A percentile compares a stretch with the other conserved stretches of the same genome.
phyloP scores from a whole-genome alignment of 1,140 invertebrate genomes.

The Araneus ventricosus region DNA sequence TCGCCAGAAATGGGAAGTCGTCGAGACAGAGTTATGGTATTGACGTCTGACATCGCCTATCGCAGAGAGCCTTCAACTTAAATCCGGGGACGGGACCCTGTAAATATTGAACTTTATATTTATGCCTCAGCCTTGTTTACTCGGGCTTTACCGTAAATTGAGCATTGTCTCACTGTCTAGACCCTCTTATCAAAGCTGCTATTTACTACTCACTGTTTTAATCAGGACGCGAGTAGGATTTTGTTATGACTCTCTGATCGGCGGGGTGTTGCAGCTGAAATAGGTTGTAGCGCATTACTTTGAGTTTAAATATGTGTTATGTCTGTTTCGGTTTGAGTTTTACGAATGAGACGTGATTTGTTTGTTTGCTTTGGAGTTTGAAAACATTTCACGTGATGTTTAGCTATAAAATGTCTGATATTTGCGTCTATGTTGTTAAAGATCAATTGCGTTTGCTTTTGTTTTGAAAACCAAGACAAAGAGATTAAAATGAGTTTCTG shows the following conservation, averaged over 20 bases:
- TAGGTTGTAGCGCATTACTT: not conserved
- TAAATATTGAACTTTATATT: not conserved
- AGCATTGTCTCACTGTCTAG: not conserved
- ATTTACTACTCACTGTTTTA: not conserved
- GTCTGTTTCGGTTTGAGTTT: not conserved
- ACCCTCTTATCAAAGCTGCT: not conserved
- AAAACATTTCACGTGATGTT: too few relatives aligned
- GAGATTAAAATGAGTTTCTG: too few relatives aligned
- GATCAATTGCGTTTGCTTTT: too few relatives aligned
- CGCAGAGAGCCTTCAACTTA: not conserved
- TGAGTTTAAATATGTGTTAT: too few relatives aligned
- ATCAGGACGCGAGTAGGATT: not conserved
- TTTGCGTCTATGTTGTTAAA: too few relatives aligned
- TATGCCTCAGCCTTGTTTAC: not conserved
- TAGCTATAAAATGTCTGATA: too few relatives aligned
- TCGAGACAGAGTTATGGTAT: slow-evolving; percentile 29
- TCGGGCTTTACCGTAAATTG: not conserved
- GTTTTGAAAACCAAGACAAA: too few relatives aligned
- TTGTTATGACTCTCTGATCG: not conserved
- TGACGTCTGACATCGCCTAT: not conserved
- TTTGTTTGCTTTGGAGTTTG: not conserved
- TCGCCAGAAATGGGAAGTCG: not conserved
- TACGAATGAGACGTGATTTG: not conserved
- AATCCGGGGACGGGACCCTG: not conserved
- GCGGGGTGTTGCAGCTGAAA: not conserved